Conservation (phyloP, 2,113 vertebrate species). For the Gobiocypris rarus region DNA sequence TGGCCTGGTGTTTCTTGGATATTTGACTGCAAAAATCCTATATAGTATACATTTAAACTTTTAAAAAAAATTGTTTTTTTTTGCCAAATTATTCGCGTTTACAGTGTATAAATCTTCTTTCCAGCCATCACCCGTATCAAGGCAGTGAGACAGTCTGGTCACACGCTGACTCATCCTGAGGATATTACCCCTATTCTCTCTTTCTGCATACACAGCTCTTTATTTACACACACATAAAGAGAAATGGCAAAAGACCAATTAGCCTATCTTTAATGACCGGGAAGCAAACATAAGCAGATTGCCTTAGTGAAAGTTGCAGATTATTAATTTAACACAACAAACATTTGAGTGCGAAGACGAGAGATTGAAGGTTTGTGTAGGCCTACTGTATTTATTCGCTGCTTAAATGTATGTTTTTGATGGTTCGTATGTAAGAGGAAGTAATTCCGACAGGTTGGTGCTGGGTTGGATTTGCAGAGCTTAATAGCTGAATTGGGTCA, state of each 20-base stretch:
- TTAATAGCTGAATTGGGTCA: conserved; percentile 45
- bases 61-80: too few species aligned
- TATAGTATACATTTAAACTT: too few species aligned
- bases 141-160: not conserved
- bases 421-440: not conserved
- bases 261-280: not conserved
- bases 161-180: conserved; percentile 49
- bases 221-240: conserved; percentile 22
- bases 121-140: not conserved
- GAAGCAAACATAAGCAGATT: conserved; percentile 16
- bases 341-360: not conserved
- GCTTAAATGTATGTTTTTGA: conserved; percentile 10
- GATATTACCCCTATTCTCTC: not conserved
- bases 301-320: conserved; percentile 7
- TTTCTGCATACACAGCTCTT: not conserved
- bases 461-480: conserved; percentile 48
- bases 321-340: not conserved
- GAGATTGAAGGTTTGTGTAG: not conserved
- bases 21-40: too few species aligned
- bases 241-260: not conserved
- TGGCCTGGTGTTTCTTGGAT: too few species aligned
- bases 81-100: too few species aligned
- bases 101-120: not conserved
- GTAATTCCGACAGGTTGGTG: conserved; percentile 20
- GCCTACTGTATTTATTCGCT: conserved; percentile 4